Conservation (phyloP, 2,113 vertebrate species). For the Hylia prasina region DNA sequence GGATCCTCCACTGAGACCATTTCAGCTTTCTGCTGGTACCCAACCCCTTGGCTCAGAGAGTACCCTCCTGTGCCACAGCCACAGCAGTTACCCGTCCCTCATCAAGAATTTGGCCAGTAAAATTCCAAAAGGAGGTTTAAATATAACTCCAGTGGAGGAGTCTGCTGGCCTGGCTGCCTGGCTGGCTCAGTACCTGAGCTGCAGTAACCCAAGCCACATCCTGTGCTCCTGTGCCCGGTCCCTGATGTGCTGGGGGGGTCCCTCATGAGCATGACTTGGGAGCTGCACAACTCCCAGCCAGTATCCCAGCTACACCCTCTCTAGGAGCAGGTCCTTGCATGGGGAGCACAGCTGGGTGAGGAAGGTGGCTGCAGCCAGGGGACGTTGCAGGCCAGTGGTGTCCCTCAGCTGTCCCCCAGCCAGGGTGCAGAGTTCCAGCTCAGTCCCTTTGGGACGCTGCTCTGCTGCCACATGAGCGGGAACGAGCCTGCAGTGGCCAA, state of each 20-base stretch:
- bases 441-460: rapidly evolving
- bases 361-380: background rate
- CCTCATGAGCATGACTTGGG: rapidly evolving
- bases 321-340: rapidly evolving
- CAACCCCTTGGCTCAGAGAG: background rate
- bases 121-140: background rate
- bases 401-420: background rate
- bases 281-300: background rate
- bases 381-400: background rate
- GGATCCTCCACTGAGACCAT: background rate
- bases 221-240: background rate
- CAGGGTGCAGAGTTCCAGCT: rapidly evolving
- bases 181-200: background rate
- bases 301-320: background rate
- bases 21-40: rapidly evolving
- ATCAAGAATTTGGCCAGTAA: background rate
- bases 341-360: background rate
- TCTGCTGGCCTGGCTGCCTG: background rate
- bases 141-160: background rate
- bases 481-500: rapidly evolving
- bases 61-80: background rate
- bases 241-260: rapidly evolving
- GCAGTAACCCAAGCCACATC: background rate
- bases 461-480: background rate
- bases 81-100: background rate